phyloP scores from a whole-genome alignment of 1,140 invertebrate species.

The Drosophila grimshawi region DNA sequence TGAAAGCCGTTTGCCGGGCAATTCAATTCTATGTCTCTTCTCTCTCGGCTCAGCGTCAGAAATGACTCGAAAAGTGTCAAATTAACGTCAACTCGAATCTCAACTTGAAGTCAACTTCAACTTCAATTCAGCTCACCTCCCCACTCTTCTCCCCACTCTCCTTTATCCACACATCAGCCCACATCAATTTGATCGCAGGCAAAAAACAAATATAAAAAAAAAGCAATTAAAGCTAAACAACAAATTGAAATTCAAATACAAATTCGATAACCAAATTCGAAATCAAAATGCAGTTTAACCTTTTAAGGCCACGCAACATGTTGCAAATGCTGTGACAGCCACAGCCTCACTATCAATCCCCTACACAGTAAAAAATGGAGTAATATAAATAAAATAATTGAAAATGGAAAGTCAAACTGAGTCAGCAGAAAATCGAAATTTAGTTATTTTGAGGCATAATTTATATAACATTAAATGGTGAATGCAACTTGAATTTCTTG shows the following conservation, averaged over 20 bases:
- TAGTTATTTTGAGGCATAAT: no score
- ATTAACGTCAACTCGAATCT: constrained; percentile 74
- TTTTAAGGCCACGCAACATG: constrained; percentile 62
- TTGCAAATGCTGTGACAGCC: constrained; percentile 54
- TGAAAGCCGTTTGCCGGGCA: constrained; percentile 33
- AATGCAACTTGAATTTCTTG: neutral
- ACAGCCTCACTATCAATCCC: neutral
- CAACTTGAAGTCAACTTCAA: constrained; percentile 35
- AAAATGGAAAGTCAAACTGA: no score
- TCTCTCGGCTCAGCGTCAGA: constrained; percentile 46
- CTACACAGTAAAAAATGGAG: neutral
- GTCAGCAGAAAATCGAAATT: no score
- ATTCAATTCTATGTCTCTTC: constrained; percentile 29
- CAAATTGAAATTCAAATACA: constrained; percentile 57
- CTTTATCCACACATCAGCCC: neutral
- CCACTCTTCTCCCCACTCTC: neutral
- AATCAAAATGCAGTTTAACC: constrained; percentile 73
- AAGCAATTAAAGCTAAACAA: constrained; percentile 51
- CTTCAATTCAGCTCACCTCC: neutral
- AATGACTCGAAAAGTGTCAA: constrained; percentile 68
- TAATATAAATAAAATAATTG: no score
- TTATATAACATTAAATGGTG: no score
- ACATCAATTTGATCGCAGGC: neutral
- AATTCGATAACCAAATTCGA: constrained; percentile 32
- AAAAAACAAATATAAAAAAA: neutral